Evolutionary conservation across 2,113 vertebrate genomes (phyloP).

Genomic region (Stomatorhinus ivindoensis): DNA sequence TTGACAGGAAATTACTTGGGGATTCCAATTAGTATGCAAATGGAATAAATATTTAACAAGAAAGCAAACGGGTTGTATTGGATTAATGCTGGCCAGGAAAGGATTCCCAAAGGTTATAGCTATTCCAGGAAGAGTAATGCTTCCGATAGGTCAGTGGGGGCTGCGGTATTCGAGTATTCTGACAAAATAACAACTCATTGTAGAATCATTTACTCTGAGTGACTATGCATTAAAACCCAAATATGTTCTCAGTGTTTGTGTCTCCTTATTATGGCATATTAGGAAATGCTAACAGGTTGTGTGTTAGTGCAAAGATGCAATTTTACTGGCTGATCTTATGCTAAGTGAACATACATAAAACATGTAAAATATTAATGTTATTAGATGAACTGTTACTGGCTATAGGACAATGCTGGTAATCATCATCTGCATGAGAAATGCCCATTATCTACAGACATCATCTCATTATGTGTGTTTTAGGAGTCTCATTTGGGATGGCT

Average conservation of each 20-base stretch:
- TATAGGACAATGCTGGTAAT: background rate
- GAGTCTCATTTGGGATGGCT: background rate
- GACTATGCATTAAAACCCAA: background rate
- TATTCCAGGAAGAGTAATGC: background rate
- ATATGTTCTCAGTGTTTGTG: background rate
- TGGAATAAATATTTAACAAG: conserved; percentile 45
- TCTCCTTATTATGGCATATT: background rate
- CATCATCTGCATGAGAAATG: background rate
- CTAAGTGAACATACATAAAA: background rate
- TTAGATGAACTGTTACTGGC: background rate
- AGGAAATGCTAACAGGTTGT: background rate
- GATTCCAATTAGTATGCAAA: conserved; percentile 48
- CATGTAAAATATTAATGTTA: background rate
- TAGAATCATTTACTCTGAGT: background rate
- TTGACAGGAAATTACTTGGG: conserved; percentile 39
- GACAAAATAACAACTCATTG: background rate
- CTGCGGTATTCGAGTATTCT: background rate
- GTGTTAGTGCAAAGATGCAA: background rate
- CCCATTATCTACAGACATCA: background rate
- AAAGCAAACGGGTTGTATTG: conserved; percentile 25
- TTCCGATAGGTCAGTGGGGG: conserved; percentile 5
- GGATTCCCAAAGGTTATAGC: conserved; percentile 5
- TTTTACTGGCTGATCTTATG: background rate
- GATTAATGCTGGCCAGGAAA: conserved; percentile 45
- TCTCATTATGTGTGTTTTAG: background rate